Evolutionary conservation across 1,140 invertebrate genomes (phyloP), one percentile per base, ranked within the genome.

Genomic region (Bombyx mori): DNA sequence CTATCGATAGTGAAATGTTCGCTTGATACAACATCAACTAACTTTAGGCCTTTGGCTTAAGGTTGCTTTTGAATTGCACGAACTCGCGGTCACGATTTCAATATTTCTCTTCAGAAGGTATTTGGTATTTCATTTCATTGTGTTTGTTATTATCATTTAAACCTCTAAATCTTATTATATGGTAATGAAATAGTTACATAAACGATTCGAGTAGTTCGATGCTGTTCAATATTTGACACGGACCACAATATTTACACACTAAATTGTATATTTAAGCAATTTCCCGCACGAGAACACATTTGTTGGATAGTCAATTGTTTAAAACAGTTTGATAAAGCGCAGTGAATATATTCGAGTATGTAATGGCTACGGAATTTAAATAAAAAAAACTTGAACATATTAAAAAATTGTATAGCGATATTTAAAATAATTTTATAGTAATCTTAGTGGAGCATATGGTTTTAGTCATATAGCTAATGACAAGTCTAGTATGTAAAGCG

Each of bases 1-100:
- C 68, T 73, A 81, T 75, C 73, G 73, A 75, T 71, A 78, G 73
- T 75, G 73, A 80, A 83, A 86, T 79, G 73, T 77, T 79, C 63
- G 65, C 63, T 70, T 58, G 71, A 74, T 66, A 70, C 58, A 60
- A 58, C 64, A 68, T 72, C 69, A 76, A 75, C 73, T 68, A 81
- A 81, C 81, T 79, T 65, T 68, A 63, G 76, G 80, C 75, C 63
- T 81, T 77, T 65, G 63, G 57, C 63, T 67, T 66, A 58, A 56
- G 47, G 56, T 68, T 77, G 79, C 72, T 76, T 71, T 62, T 73
- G 69, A 68, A 68, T 77, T 69, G 83, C 60, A 60, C 57, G 52
- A 55, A 58, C 52, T 63, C 42, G 54, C 35, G 63, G 73, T 82
- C 79, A 82, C 79, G 73, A 82, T 75, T 80, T 74, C 69, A 69